Evolutionary conservation across 2,888 invertebrate genomes (phyloP), one percentile per base, ranked within the genome.

Genomic region (Glaucopsyche alexis): DNA sequence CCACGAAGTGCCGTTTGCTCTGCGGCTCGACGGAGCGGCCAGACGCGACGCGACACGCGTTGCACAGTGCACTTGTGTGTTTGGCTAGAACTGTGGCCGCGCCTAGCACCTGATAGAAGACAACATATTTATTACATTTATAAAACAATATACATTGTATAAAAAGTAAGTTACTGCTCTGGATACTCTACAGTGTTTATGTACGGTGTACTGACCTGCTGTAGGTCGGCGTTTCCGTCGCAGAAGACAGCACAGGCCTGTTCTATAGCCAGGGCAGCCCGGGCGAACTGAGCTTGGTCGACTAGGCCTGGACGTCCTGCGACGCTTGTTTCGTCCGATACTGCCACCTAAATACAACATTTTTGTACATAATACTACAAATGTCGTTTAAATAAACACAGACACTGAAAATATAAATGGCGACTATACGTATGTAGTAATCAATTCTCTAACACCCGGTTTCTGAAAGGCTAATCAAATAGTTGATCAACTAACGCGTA

Each of bases 1-100:
- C 98, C 73, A 99, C 99, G 88, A 99, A 99, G 88, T 99, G 99
- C 49, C 98, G 93, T 91, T 99, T 99, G 73, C 98, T 98, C 5
- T 97, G 96, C 0, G 98, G 97, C 87, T 98, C 98, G 74, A 94
- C 95, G 1, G 98, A 98, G 83, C 97, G 97, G 77, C 97, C 96
- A 47, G 98, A 98, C 0, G 99, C 99, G 72, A 96, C 95, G 47
- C 99, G 95, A 84, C 99, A 99, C 55, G 98, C 97, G 85, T 98
- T 99, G 89, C 99, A 99, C 71, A 99, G 94, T 8, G 98, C 96
- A 77, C 98, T 97, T 0, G 99, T 99, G 90, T 99, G 98, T 85
- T 98, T 98, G 14, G 99, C 99, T 71, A 99, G 97, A 76, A 96
- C 95, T 0, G 99, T 99, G 0, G 99, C 97, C 0, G 98, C 98